These are phyloP conservation scores for Rhabdomys dilectus DNA, from an alignment of 2,113 vertebrate species.

Conservation along the genomic window DNA sequence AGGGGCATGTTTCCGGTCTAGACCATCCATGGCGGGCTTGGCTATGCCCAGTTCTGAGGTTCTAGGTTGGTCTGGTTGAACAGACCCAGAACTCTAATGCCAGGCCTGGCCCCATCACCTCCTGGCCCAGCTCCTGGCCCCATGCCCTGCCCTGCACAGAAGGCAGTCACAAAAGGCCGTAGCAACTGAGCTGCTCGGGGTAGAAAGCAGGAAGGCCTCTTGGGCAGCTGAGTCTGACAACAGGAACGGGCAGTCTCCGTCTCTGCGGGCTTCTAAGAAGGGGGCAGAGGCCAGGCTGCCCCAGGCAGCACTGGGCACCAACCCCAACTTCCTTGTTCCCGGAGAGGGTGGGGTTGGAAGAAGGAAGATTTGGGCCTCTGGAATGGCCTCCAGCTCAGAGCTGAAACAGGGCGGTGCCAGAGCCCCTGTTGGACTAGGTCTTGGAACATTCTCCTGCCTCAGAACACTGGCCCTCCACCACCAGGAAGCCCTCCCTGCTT, in stretches of 20 bases:
- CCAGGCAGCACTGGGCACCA: slow-evolving; percentile 57
- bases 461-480: background rate
- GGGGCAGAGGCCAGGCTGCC: slow-evolving; percentile 71
- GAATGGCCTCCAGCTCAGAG: slow-evolving; percentile 1
- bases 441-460: background rate
- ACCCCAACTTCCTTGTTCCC: slow-evolving; percentile 73
- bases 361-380: slow-evolving; percentile 15
- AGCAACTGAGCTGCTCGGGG: background rate
- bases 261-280: slow-evolving; percentile 68
- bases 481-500: slow-evolving; percentile 44
- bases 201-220: slow-evolving; percentile 47
- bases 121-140: background rate
- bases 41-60: background rate
- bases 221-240: background rate
- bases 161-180: background rate
- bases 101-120: slow-evolving; percentile 7
- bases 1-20: background rate
- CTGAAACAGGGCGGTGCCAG: background rate
- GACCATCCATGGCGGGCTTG: accelerated
- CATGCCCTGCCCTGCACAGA: background rate
- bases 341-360: slow-evolving; percentile 16
- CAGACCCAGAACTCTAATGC: background rate
- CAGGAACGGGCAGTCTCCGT: slow-evolving; percentile 14
- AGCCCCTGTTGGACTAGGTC: slow-evolving; percentile 24
- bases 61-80: background rate